Evolutionary conservation across 2,797 vertebrate species (phyloP).

Genomic region (Liparis tanakae): DNA sequence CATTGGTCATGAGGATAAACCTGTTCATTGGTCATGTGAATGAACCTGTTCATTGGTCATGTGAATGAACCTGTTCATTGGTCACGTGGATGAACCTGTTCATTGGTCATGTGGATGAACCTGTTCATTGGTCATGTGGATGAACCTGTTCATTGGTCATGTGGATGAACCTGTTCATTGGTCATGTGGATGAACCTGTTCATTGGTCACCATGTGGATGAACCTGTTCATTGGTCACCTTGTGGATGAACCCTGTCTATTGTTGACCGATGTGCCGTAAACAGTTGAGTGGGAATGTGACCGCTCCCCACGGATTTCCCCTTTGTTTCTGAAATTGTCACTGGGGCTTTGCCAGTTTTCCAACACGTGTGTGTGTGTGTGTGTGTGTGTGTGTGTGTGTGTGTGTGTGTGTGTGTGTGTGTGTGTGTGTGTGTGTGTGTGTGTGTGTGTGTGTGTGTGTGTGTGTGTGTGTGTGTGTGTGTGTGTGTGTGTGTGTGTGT

Average conservation of each 20-base stretch:
- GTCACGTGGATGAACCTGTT: too few relatives aligned
- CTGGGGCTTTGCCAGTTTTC: neutral
- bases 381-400: slow-evolving; percentile 31
- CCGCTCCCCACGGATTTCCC: slow-evolving; percentile 57
- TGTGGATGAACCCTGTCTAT: neutral
- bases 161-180: too few relatives aligned
- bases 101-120: too few relatives aligned
- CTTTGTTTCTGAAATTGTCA: slow-evolving; percentile 44
- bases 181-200: too few relatives aligned
- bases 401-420: slow-evolving; percentile 26
- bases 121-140: too few relatives aligned
- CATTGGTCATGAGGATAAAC: too few relatives aligned
- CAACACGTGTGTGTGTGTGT: neutral
- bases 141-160: too few relatives aligned
- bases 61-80: too few relatives aligned
- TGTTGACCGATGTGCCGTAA: slow-evolving; percentile 17
- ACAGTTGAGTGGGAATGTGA: slow-evolving; percentile 23
- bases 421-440: slow-evolving; percentile 22
- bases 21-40: too few relatives aligned
- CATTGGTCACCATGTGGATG: too few relatives aligned
- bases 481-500: neutral
- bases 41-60: too few relatives aligned
- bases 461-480: slow-evolving; percentile 23
- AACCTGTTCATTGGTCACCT: too few relatives aligned
- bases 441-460: slow-evolving; percentile 25